Base-by-base conservation (phyloP, 2,888 invertebrate species). In the Melieria omissa region DNA sequence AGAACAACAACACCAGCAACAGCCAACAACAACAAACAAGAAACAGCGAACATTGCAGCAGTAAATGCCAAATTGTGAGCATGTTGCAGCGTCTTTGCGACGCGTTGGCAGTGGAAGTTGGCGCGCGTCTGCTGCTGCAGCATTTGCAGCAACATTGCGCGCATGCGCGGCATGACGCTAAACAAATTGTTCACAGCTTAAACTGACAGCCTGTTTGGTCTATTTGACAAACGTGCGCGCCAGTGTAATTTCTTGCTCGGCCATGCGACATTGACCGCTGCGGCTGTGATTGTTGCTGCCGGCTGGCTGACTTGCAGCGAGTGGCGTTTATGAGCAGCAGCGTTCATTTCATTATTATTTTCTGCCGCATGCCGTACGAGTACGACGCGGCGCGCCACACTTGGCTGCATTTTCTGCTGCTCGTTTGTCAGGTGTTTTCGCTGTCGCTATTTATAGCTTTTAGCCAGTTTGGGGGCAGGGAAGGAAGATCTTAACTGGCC, bases 171-270 rank as follows among this genome's bases (percentile, higher is more conserved):
- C 29, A 62, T 55, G 46, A 55, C 54, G 12, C 69, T 69, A 80
- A 82, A 82, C 80, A 82, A 82, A 83, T 83, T 82, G 83, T 80
- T 80, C 77, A 80, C 79, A 12, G 78, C 80, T 81, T 81, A 81
- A 82, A 82, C 49, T 58, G 61, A 67, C 60, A 52, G 61, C 60
- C 52, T 52, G 52, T 61, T 67, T 60, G 42, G 14, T 16, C 29
- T 29, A 29, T 29, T 29, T 12, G 49, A 10, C 12, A 49, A 8
- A 49, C 9, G 49, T 49, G 49, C 8, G 49, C 49, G 12, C 12
- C 49, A 49, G 12, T 49, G 12, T 49, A 49, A 29, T 29, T 29
- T 29, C 29, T 29, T 29, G 29, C 29, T 3, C 29, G 29, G 29
- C 29, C 29, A 29, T 29, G 29, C 29, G 29, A 29, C 29, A 29